These are phyloP conservation scores for Stratiomys singularior DNA, from an alignment of 2,888 invertebrate species.

Conservation along the genomic window DNA sequence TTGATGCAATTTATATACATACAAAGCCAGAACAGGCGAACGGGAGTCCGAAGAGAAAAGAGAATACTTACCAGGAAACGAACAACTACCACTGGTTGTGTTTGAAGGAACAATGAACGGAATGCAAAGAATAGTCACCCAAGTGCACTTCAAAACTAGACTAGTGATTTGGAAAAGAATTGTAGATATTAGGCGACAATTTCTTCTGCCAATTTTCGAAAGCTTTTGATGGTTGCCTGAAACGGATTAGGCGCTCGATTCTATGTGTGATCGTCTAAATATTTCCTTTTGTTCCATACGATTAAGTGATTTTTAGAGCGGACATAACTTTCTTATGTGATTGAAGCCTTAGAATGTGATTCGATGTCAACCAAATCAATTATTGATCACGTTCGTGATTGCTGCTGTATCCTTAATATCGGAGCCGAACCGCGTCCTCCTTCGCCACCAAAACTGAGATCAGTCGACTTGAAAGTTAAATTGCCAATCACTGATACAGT, in stretches of 20 bases:
- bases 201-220: no score
- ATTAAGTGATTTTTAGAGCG: no score
- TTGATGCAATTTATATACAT: conserved; percentile 2
- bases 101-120: neutral
- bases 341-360: neutral
- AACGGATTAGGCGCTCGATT: no score
- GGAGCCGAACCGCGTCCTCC: conserved; percentile 55
- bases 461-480: conserved; percentile 65
- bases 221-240: no score
- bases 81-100: conserved; percentile 15
- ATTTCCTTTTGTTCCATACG: no score
- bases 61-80: neutral
- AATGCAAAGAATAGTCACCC: neutral
- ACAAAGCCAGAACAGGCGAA: no score
- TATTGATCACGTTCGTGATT: neutral
- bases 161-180: conserved; percentile 7
- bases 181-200: neutral
- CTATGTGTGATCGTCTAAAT: no score
- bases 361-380: neutral
- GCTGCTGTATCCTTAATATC: neutral
- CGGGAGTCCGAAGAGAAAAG: no score
- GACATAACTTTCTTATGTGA: no score
- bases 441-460: conserved; percentile 61
- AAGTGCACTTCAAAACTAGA: conserved; percentile 31
- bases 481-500: conserved; percentile 65